A percentile compares a stretch with the other conserved stretches of the same genome.
Evolutionary conservation across 1,140 invertebrate genomes (phyloP).

Genomic region (Sycobia sp.): DNA sequence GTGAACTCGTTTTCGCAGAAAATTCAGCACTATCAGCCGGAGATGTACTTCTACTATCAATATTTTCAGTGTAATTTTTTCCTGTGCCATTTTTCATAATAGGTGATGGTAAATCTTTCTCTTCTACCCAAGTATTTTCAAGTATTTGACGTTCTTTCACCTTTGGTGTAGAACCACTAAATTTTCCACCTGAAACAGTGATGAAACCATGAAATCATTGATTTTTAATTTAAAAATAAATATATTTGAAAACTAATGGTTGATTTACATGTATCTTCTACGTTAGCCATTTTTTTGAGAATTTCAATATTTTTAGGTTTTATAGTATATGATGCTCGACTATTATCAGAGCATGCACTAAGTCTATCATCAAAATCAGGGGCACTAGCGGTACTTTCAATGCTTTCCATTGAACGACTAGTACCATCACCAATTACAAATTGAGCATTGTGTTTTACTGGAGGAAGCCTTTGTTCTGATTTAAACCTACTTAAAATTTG

Average conservation of each 20-base stretch:
- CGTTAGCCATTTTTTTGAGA: constrained; percentile 46
- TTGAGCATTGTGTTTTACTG: constrained; percentile 36
- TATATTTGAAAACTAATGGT: neutral
- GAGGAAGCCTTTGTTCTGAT: constrained; percentile 48
- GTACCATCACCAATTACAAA: constrained; percentile 37
- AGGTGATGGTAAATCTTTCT: constrained; percentile 51
- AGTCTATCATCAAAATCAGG: constrained; percentile 52
- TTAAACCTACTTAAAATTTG: constrained; percentile 43
- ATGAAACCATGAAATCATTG: neutral
- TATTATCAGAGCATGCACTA: constrained; percentile 53
- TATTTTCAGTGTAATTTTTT: constrained; percentile 23
- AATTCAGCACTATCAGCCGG: constrained; percentile 33
- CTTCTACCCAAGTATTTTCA: constrained; percentile 46
- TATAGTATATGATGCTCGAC: constrained; percentile 50
- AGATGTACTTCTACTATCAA: constrained; percentile 29
- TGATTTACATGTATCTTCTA: constrained; percentile 42
- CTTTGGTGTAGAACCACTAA: constrained; percentile 40
- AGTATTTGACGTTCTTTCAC: constrained; percentile 37
- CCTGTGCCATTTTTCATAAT: constrained; percentile 47
- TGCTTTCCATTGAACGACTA: constrained; percentile 56
- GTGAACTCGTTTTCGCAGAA: constrained; percentile 50
- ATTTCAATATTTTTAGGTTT: constrained; percentile 47
- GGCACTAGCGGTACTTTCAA: constrained; percentile 56
- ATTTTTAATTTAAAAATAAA: too few species aligned
- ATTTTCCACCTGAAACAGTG: constrained; percentile 11